These are phyloP conservation scores for Prorops nasuta DNA, from an alignment of 1,140 invertebrate genomes.

Conservation along the genomic window DNA sequence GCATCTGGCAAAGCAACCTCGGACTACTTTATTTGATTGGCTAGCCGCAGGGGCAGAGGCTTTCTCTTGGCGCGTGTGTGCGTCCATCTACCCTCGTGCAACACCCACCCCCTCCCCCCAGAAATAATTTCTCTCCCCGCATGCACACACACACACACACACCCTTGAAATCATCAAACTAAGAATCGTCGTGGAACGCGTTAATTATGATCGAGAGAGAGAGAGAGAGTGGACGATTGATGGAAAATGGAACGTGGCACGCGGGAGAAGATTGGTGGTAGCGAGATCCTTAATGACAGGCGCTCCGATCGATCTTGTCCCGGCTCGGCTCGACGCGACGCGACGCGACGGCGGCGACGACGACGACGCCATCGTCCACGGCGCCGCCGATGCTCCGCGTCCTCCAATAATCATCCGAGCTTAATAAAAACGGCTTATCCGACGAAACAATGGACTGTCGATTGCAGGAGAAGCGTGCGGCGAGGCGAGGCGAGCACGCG, in stretches of 20 bases:
- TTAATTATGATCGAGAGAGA: not conserved
- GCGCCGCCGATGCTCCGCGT: constrained; percentile 10
- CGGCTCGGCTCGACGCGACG: too few species aligned
- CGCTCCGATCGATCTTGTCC: too few species aligned
- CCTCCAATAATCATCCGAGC: not conserved
- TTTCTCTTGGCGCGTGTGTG: not conserved
- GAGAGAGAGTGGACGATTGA: not conserved
- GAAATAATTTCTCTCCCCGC: constrained; percentile 1
- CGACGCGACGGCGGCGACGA: too few species aligned
- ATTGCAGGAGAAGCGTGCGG: not conserved
- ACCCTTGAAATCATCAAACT: too few species aligned
- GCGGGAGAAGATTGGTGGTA: too few species aligned
- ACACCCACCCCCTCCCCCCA: too few species aligned
- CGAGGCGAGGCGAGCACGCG: not conserved
- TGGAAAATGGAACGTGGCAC: too few species aligned
- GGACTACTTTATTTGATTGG: constrained; percentile 48
- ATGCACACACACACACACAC: constrained; percentile 4
- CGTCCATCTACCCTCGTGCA: too few species aligned
- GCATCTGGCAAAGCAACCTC: constrained; percentile 41
- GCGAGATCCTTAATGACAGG: too few species aligned
- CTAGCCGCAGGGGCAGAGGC: constrained; percentile 25
- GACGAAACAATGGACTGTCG: not conserved
- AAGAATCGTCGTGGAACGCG: too few species aligned
- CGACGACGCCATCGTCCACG: too few species aligned
- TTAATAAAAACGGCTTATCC: not conserved